These are phyloP conservation scores for Sander vitreus DNA, from an alignment of 2,113 vertebrate genomes.

Conservation along the genomic window DNA sequence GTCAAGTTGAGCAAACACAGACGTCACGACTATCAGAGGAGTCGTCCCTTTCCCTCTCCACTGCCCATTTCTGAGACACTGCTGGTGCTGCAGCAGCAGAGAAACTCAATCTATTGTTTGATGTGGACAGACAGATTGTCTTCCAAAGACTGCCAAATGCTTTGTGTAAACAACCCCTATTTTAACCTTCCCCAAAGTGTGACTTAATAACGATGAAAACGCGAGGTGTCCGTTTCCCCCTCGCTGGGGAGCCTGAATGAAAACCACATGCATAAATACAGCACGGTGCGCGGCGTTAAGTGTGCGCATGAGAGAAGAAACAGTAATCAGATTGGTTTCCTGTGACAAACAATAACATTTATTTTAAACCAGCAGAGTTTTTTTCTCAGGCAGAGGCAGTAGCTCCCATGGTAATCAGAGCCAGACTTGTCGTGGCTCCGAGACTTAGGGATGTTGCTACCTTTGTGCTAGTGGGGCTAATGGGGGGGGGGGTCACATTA, in stretches of 20 bases:
- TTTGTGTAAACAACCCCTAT: constrained; percentile 73
- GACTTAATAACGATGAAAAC: constrained; percentile 81
- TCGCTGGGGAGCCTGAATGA: constrained; percentile 79
- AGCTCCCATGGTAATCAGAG: constrained; percentile 94
- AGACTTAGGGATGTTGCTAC: constrained; percentile 62
- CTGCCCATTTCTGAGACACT: constrained; percentile 48
- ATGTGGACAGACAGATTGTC: constrained; percentile 77
- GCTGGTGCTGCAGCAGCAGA: constrained; percentile 21
- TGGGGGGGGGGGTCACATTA: constrained; percentile 90
- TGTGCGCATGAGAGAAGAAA: constrained; percentile 84
- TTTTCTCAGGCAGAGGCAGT: constrained; percentile 89
- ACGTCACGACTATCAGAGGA: constrained; percentile 69
- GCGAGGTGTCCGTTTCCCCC: constrained; percentile 66
- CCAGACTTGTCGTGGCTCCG: constrained; percentile 88
- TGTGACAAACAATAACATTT: constrained; percentile 99
- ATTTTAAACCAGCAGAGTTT: constrained; percentile 91
- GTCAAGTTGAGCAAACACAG: constrained; percentile 79
- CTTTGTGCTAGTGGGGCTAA: constrained; percentile 84
- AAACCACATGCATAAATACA: constrained; percentile 97
- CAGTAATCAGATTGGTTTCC: constrained; percentile 97
- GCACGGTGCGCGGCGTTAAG: constrained; percentile 86
- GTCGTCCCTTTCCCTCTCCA: constrained; percentile 37
- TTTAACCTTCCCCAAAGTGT: constrained; percentile 80
- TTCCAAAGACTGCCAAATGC: constrained; percentile 72
- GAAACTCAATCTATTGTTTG: constrained; percentile 78